Evolutionary conservation across 2,888 invertebrate genomes (phyloP).

Genomic region (Microctonus brassicae): DNA sequence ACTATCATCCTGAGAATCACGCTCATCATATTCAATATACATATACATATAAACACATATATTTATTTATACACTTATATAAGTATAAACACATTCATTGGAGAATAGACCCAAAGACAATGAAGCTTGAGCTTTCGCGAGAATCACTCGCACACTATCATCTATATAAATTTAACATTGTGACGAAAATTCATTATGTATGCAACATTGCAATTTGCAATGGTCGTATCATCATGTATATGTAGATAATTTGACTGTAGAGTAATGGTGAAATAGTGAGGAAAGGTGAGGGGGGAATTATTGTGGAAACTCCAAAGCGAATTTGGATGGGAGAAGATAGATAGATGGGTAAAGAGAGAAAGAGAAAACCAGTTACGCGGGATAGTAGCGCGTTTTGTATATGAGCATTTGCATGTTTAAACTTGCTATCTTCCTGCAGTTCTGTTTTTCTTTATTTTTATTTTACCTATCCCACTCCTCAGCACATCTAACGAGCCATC

Average conservation of each 20-base stretch:
- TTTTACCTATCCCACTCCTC: background rate
- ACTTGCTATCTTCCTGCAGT: conserved; percentile 38
- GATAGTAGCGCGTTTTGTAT: conserved; percentile 48
- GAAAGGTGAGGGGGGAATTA: conserved; percentile 27
- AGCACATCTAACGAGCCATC: conserved; percentile 46
- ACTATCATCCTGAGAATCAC: background rate
- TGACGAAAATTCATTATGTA: conserved; percentile 51
- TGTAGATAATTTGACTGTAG: conserved; percentile 27
- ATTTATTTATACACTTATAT: background rate
- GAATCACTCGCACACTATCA: background rate
- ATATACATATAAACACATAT: background rate
- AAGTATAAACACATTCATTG: background rate
- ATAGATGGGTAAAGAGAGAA: conserved; percentile 45
- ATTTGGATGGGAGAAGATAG: conserved; percentile 35
- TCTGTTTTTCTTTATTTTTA: conserved; percentile 37
- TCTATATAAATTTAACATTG: conserved; percentile 4
- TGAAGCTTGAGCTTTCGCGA: background rate
- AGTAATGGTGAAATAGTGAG: conserved; percentile 31
- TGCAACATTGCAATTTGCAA: conserved; percentile 58
- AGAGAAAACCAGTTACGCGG: conserved; percentile 40
- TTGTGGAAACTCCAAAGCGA: conserved; percentile 12
- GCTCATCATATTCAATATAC: background rate
- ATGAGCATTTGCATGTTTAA: conserved; percentile 57
- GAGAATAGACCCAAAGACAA: background rate
- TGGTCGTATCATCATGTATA: conserved; percentile 38